Percentiles rank a stretch among this genome's conserved stretches.
Evolutionary conservation across 1,140 invertebrate genomes (phyloP).

Genomic region (Steinernema feltiae): DNA sequence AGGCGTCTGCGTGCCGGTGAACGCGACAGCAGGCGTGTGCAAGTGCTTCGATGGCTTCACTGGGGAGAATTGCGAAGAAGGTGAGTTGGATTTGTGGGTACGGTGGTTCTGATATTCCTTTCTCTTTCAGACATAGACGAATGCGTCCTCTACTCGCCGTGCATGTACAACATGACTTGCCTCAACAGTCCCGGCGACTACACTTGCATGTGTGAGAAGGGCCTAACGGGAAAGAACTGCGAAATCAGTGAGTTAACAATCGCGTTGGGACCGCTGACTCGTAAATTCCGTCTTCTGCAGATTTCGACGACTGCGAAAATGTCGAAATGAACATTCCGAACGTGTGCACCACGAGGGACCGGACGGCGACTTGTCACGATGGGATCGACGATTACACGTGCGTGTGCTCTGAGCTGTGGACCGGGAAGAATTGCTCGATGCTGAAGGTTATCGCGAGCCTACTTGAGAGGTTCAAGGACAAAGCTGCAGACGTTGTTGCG

Average conservation of each 20-base stretch:
- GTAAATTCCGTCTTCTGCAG: neutral
- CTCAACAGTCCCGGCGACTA: no score
- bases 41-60: neutral
- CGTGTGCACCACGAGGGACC: neutral
- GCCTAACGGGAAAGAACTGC: constrained; percentile 31
- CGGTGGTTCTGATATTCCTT: neutral
- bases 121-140: constrained; percentile 73
- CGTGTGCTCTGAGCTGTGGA: neutral
- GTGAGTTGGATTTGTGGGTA: neutral
- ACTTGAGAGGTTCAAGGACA: neutral
- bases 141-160: constrained; percentile 69
- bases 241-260: neutral
- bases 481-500: no score
- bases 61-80: neutral
- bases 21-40: neutral
- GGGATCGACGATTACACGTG: neutral
- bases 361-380: neutral
- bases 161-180: no score
- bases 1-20: neutral
- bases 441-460: neutral
- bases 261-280: neutral
- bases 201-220: no score
- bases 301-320: neutral
- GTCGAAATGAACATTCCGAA: neutral
- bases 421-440: neutral